Percentiles rank a stretch among this genome's conserved stretches.
Evolutionary conservation across 2,888 invertebrate genomes (phyloP).

Genomic region (Lutraria lutraria): DNA sequence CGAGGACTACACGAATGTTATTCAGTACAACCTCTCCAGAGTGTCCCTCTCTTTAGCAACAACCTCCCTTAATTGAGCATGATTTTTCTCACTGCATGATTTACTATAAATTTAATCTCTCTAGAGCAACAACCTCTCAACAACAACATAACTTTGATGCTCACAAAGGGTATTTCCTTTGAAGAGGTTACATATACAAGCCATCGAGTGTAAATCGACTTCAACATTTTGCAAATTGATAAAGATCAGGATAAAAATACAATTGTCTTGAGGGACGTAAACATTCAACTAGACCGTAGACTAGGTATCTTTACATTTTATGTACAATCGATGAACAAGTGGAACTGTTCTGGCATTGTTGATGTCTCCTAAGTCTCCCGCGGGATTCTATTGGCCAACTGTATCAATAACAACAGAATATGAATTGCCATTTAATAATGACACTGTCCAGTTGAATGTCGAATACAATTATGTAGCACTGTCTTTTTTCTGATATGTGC

Average conservation of each 20-base stretch:
- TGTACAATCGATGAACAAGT: not conserved
- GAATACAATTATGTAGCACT: not conserved
- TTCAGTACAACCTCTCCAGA: too few relatives aligned
- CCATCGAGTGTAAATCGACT: not conserved
- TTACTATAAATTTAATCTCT: too few relatives aligned
- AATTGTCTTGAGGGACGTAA: not conserved
- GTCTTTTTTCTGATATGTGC: not conserved
- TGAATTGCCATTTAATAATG: not conserved
- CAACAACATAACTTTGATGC: too few relatives aligned
- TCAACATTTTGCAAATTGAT: not conserved
- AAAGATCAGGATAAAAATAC: not conserved
- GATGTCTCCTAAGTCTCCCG: not conserved
- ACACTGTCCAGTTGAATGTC: not conserved
- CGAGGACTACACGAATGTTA: too few relatives aligned
- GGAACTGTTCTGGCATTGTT: not conserved
- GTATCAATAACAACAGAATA: not conserved
- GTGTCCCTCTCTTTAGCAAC: too few relatives aligned
- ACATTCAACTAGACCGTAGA: not conserved
- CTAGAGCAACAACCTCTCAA: too few relatives aligned
- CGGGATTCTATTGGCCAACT: not conserved
- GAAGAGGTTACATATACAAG: too few relatives aligned
- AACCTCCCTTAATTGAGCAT: too few relatives aligned
- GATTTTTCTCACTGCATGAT: too few relatives aligned
- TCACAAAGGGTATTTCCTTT: too few relatives aligned
- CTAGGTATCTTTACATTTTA: not conserved